A percentile compares a stretch with the other conserved stretches of the same genome.
phyloP scores from a whole-genome alignment of 2,888 invertebrate genomes.

The Drosophila incognita region DNA sequence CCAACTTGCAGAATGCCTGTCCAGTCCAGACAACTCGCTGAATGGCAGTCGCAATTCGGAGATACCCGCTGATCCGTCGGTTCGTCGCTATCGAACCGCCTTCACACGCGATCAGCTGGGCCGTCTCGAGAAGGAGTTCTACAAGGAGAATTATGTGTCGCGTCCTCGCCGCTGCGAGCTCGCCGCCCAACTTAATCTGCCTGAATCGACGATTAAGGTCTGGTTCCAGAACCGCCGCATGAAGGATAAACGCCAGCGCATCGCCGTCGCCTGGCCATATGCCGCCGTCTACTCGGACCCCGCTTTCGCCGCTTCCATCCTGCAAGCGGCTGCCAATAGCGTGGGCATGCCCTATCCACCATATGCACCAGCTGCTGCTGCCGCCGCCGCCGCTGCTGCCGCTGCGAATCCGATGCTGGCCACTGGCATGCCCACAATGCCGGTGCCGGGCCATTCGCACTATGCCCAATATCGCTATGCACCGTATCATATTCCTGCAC shows the following conservation, averaged over 20 bases:
- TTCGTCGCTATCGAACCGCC: conserved; percentile 97
- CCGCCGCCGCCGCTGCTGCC: conserved; percentile 65
- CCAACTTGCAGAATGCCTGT: conserved; percentile 84
- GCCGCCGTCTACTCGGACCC: conserved; percentile 97
- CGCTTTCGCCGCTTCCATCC: conserved; percentile 95
- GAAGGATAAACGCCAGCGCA: conserved; percentile 97
- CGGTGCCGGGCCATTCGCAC: conserved; percentile 85
- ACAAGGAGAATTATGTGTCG: conserved; percentile 98
- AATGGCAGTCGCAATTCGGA: conserved; percentile 82
- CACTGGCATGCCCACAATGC: conserved; percentile 85
- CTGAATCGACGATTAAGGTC: conserved; percentile 99
- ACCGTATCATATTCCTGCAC: conserved; percentile 86
- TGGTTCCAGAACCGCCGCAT: conserved; percentile 91
- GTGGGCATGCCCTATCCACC: conserved; percentile 88
- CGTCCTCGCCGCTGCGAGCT: conserved; percentile 97
- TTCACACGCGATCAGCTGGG: conserved; percentile 97
- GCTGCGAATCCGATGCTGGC: conserved; percentile 85
- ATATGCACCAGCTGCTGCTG: conserved; percentile 84
- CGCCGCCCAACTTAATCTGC: conserved; percentile 95
- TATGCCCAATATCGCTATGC: conserved; percentile 85
- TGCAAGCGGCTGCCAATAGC: conserved; percentile 94
- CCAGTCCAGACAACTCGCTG: conserved; percentile 84
- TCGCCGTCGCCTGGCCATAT: conserved; percentile 98
- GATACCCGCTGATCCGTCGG: conserved; percentile 87
- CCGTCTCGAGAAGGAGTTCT: conserved; percentile 97